phyloP scores from a whole-genome alignment of 2,888 invertebrate species.

The Clitarchus hookeri region DNA sequence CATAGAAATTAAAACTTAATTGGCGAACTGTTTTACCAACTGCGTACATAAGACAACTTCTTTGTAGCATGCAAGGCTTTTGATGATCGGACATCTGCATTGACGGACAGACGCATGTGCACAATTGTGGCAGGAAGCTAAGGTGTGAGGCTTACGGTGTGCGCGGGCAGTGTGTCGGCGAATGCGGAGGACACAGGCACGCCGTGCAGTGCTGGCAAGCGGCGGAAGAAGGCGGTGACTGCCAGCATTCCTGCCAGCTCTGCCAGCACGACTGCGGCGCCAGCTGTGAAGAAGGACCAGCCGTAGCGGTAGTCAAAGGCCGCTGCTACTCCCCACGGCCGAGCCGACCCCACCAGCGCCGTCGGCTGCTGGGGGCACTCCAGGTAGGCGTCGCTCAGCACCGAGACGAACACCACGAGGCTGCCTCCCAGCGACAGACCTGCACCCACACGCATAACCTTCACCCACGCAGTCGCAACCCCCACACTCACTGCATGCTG shows the following conservation, averaged over 20 bases:
- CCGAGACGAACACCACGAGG: constrained; percentile 64
- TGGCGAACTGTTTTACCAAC: too few relatives aligned
- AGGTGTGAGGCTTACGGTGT: too few relatives aligned
- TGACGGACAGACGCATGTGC: too few relatives aligned
- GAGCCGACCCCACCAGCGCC: constrained; percentile 17
- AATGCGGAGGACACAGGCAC: constrained; percentile 50
- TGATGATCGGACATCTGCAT: too few relatives aligned
- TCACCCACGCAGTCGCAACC: too few relatives aligned
- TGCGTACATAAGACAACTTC: too few relatives aligned
- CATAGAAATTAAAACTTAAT: too few relatives aligned
- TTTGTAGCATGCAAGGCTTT: too few relatives aligned
- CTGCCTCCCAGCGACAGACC: constrained; percentile 65
- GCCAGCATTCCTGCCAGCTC: constrained; percentile 63
- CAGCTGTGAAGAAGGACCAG: constrained; percentile 67
- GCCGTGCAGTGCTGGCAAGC: constrained; percentile 64
- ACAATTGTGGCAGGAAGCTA: too few relatives aligned
- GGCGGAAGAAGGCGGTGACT: constrained; percentile 63
- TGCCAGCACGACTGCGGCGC: constrained; percentile 63
- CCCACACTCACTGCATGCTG: too few relatives aligned
- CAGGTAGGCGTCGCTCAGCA: constrained; percentile 63
- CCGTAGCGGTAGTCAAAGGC: constrained; percentile 59
- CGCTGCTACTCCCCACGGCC: constrained; percentile 17
- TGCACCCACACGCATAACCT: constrained; percentile 51
- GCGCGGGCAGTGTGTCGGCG: too few relatives aligned
- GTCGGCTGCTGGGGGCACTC: constrained; percentile 51